Evolutionary conservation across 2,113 vertebrate species (phyloP), one percentile per base, ranked within the genome.

Genomic region (Canis aureus): DNA sequence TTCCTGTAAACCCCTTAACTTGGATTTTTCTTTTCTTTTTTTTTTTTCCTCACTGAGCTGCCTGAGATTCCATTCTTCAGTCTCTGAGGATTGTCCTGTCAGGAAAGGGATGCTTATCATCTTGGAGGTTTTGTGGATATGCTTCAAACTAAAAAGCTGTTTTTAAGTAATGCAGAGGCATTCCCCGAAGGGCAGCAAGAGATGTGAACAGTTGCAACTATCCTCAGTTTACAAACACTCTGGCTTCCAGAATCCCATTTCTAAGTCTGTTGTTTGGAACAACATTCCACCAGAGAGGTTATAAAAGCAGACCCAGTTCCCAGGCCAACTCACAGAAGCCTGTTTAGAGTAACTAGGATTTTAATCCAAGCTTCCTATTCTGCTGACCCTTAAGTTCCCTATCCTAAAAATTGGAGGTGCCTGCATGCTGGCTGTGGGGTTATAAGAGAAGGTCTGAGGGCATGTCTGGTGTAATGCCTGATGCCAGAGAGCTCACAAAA

Each of bases 161-260:
- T 79, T 90, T 60, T 73, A 57, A 60, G 55, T 20, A 64, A 38
- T n/a, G 2, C 55, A 32, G 74, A 51, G 69, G 64, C 38, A 16
- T 25, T 62, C 49, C 29, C 62, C 2, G 13, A 11, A 38, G 13
- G 13, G 59, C 43, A 35, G 27, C 64, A 35, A 89, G 76, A 87
- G n/a, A 67, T 27, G 25, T 9, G 35, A 19, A 35, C 8, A 0
- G 5, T n/a, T 67, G 76, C 25, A 57, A 81, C 15, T 4, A 11
- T 20, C 71, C 38, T 76, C 32, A 9, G 43, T 93, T 91, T 94
- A 80, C 25, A 89, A 64, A 88, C 27, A 35, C 35, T 43, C 66
- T 57, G 66, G 20, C 67, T 91, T 93, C 43, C 88, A 94, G 43
- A 79, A 82, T 51, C 73, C 57, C 89, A 90, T 95, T 89, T 90